Conservation (phyloP, 2,888 invertebrate genomes). For the Drosophila neoperkinsi region DNA sequence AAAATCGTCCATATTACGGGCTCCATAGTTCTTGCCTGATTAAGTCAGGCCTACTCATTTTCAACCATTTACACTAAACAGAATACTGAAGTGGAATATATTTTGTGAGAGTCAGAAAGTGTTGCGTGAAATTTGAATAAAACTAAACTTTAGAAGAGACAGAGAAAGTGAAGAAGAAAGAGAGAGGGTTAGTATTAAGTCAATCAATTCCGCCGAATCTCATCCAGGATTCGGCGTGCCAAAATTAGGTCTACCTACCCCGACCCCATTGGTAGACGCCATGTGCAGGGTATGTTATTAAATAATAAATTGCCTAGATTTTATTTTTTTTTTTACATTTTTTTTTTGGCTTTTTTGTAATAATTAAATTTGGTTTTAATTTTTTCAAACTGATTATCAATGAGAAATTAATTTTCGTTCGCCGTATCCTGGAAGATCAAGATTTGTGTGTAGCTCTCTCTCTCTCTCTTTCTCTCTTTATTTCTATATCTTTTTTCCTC, state of each 20-base stretch:
- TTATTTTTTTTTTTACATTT: neutral
- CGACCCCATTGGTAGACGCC: neutral
- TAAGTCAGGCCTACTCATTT: slow-evolving; percentile 17
- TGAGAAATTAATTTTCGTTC: neutral
- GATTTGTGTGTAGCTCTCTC: neutral
- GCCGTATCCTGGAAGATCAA: neutral
- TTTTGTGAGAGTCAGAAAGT: too few relatives aligned
- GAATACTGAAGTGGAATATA: neutral
- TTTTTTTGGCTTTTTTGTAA: too few relatives aligned
- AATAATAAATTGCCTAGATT: neutral
- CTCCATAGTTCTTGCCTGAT: slow-evolving; percentile 1
- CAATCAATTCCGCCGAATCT: neutral
- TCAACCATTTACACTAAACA: neutral
- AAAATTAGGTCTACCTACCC: rapidly evolving
- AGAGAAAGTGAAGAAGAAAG: rapidly evolving
- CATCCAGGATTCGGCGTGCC: neutral
- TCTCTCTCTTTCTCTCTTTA: neutral
- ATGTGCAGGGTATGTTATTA: neutral
- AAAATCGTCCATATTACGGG: neutral
- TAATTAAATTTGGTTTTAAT: too few relatives aligned
- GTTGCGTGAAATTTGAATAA: too few relatives aligned
- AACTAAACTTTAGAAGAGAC: neutral
- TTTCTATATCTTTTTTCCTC: neutral
- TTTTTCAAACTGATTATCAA: neutral
- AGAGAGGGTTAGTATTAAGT: neutral